Evolutionary conservation across 2,113 vertebrate species (phyloP).

Genomic region (Crotalus tigris): DNA sequence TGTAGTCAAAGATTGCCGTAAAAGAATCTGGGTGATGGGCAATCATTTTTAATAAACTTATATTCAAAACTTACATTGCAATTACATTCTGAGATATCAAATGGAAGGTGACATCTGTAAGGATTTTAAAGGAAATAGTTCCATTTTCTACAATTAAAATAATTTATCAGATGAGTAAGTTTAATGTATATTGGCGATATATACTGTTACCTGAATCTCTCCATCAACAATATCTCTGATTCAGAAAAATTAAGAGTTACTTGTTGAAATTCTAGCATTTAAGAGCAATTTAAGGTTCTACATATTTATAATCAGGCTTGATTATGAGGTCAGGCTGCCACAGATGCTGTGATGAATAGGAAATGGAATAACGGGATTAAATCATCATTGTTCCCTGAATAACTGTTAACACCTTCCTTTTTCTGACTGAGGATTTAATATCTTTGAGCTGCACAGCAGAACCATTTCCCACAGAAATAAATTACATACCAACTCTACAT

Average conservation of each 20-base stretch:
- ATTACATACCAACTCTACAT: not conserved
- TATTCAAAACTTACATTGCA: not conserved
- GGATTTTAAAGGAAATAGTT: not conserved
- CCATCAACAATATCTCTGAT: not conserved
- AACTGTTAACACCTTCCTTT: not conserved
- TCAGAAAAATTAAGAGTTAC: not conserved
- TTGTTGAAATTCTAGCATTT: conserved; percentile 6
- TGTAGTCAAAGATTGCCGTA: not conserved
- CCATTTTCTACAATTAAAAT: not conserved
- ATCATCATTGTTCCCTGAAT: conserved; percentile 20
- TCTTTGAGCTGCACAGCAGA: conserved; percentile 34
- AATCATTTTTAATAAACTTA: not conserved
- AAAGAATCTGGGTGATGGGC: not conserved
- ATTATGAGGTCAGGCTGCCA: conserved; percentile 21
- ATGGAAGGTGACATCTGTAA: not conserved
- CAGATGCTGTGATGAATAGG: conserved; percentile 28
- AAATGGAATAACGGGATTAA: conserved; percentile 28
- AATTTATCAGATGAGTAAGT: not conserved
- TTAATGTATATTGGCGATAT: not conserved
- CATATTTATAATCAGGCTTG: conserved; percentile 40
- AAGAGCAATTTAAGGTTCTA: conserved; percentile 33
- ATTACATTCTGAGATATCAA: not conserved
- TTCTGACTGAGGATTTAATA: conserved; percentile 13
- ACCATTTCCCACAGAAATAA: conserved; percentile 37
- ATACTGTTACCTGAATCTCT: not conserved